Evolutionary conservation across 2,888 invertebrate species (phyloP).

Genomic region (Pediacus dermestoides): DNA sequence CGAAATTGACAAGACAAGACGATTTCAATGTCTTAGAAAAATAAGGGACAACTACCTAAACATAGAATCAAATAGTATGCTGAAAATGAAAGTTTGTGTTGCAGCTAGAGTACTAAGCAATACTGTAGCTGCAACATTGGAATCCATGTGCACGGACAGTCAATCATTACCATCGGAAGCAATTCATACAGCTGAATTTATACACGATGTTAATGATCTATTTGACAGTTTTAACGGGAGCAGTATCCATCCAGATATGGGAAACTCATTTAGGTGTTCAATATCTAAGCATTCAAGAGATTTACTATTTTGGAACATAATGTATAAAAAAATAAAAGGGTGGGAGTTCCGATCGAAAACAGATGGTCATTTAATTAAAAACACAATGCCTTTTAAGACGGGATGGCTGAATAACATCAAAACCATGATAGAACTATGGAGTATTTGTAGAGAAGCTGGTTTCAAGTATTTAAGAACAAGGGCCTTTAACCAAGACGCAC

Average conservation of each 20-base stretch:
- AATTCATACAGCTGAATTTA: constrained; percentile 20
- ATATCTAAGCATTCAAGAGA: constrained; percentile 12
- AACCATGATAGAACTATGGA: constrained; percentile 6
- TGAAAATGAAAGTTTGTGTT: constrained; percentile 16
- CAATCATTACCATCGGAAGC: constrained; percentile 14
- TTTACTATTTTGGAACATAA: constrained; percentile 12
- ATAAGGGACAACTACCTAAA: background rate
- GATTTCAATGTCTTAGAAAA: background rate
- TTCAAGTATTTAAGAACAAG: constrained; percentile 15
- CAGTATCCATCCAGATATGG: background rate
- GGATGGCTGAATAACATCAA: constrained; percentile 14
- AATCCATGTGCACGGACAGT: constrained; percentile 9
- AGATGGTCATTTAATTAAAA: background rate
- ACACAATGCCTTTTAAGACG: constrained; percentile 11
- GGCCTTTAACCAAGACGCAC: constrained; percentile 14
- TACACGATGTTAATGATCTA: constrained; percentile 13
- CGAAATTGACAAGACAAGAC: constrained; percentile 3
- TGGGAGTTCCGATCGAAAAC: constrained; percentile 14
- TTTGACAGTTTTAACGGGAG: constrained; percentile 18
- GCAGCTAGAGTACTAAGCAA: constrained; percentile 15
- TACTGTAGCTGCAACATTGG: constrained; percentile 13
- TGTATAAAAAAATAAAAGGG: constrained; percentile 4
- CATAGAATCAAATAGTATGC: background rate
- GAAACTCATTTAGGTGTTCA: constrained; percentile 11
- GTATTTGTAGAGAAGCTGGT: constrained; percentile 5